Base-by-base conservation (phyloP, 2,888 invertebrate species). In the Aphrophora alni region DNA sequence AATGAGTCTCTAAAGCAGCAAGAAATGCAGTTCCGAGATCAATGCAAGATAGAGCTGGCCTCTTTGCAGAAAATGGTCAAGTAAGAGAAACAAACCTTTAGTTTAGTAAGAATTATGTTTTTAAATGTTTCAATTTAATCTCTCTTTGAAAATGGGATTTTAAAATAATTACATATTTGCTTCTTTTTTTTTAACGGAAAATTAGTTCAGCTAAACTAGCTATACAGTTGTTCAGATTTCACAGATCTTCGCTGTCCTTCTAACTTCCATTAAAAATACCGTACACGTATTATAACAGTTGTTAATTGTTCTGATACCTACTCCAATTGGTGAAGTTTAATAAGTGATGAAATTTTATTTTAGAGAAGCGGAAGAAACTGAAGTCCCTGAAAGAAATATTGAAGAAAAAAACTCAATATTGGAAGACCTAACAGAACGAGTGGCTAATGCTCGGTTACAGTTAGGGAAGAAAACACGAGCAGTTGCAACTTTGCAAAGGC, bases 401-500 rank as follows among this genome's bases (percentile, higher is more conserved):
- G 83, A 83, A 27, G 82, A 83, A 81, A 81, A 70, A 82, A 25
- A 69, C 10, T 70, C 38, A 3, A 74, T 83, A 59, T 87, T 38
- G 87, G 88, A 78, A 90, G 90, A 75, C 90, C 91, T 51, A 86
- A 88, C 75, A 87, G 87, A 69, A 84, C 87, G 80, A 86, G 88
- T 95, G 0, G 87, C 87, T 70, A 87, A 86, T 70, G 87, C 94
- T 74, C 90, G 94, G 84, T 87, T 94, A 75, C 92, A 94, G 84
- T 87, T 96, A 85, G 97, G 97, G 0, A 93, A 94, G 86, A 91
- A 93, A 83, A 96, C 95, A 88, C 91, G 96, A 68, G 93, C 93
- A 83, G 93, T 98, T 80, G 93, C 96, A 21, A 91, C 92, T 14
- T 92, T 98, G 84, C 94, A 96, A 81, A 91, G 97, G 28, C 95